phyloP scores from a whole-genome alignment of 2,113 vertebrate species.

The Catharus fuscescens region DNA sequence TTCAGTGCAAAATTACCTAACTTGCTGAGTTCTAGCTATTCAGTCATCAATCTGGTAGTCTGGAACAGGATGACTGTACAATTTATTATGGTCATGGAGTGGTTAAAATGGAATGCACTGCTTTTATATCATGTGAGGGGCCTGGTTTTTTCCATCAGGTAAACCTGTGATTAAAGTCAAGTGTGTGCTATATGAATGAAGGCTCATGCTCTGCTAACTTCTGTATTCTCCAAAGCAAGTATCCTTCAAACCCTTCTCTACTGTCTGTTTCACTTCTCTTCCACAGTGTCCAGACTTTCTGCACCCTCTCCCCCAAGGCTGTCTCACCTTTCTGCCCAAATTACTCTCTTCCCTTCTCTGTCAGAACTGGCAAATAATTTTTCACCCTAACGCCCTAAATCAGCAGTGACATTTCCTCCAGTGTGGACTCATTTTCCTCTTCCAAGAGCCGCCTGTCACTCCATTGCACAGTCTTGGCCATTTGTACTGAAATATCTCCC shows the following conservation, averaged over 20 bases:
- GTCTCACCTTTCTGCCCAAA: slow-evolving; percentile 19
- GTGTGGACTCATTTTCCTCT: neutral
- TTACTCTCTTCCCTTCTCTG: neutral
- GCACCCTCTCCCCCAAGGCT: neutral
- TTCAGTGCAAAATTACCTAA: slow-evolving; percentile 77
- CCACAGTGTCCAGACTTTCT: neutral
- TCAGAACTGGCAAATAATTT: neutral
- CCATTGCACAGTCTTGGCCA: neutral
- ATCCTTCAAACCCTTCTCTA: neutral
- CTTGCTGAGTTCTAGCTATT: slow-evolving; percentile 75
- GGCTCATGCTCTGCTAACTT: neutral
- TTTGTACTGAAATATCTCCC: neutral
- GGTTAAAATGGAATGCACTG: slow-evolving; percentile 13
- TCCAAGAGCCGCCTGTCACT: neutral
- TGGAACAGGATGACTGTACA: slow-evolving; percentile 19
- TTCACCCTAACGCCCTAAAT: neutral
- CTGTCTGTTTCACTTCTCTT: neutral
- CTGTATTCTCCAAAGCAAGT: neutral
- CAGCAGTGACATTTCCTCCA: neutral
- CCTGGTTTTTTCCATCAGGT: neutral
- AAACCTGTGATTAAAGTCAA: neutral
- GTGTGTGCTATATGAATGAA: neutral
- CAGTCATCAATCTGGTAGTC: slow-evolving; percentile 55
- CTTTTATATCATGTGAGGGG: neutral
- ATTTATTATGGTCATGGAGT: slow-evolving; percentile 13